Conservation (phyloP, 2,113 vertebrate species). For the Menidia beryllina region DNA sequence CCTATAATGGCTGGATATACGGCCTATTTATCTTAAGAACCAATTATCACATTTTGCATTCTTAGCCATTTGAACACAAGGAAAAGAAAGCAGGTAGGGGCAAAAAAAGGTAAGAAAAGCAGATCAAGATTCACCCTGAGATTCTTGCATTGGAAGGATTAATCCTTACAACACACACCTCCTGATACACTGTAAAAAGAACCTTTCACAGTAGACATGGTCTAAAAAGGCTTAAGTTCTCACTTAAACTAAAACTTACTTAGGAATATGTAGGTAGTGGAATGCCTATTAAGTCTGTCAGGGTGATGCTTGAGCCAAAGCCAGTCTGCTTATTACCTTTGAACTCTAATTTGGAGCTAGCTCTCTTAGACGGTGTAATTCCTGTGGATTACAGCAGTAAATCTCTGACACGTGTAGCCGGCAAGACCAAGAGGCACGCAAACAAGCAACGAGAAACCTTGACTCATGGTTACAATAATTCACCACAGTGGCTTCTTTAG, state of each 20-base stretch:
- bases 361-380: slow-evolving; percentile 46
- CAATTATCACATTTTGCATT: no score
- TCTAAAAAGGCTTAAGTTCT: slow-evolving; percentile 10
- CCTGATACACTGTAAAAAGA: not conserved
- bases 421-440: slow-evolving; percentile 20
- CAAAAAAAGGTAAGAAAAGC: not conserved
- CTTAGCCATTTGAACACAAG: not conserved
- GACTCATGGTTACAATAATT: slow-evolving; percentile 21
- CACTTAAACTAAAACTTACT: slow-evolving; percentile 26
- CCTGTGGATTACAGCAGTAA: slow-evolving; percentile 52
- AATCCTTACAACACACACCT: not conserved
- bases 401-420: slow-evolving; percentile 39
- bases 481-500: not conserved
- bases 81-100: no score
- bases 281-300: slow-evolving; percentile 43
- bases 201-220: not conserved
- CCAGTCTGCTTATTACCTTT: slow-evolving; percentile 44
- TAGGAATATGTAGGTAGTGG: slow-evolving; percentile 20
- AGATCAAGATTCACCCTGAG: not conserved
- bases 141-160: not conserved
- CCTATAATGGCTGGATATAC: slow-evolving; percentile 58
- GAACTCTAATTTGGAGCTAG: slow-evolving; percentile 40
- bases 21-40: slow-evolving; percentile 28
- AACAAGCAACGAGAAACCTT: slow-evolving; percentile 19
- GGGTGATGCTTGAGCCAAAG: slow-evolving; percentile 18